These are phyloP conservation scores for Enteromius fasciolatus DNA, from an alignment of 2,797 vertebrate species.

Conservation along the genomic window DNA sequence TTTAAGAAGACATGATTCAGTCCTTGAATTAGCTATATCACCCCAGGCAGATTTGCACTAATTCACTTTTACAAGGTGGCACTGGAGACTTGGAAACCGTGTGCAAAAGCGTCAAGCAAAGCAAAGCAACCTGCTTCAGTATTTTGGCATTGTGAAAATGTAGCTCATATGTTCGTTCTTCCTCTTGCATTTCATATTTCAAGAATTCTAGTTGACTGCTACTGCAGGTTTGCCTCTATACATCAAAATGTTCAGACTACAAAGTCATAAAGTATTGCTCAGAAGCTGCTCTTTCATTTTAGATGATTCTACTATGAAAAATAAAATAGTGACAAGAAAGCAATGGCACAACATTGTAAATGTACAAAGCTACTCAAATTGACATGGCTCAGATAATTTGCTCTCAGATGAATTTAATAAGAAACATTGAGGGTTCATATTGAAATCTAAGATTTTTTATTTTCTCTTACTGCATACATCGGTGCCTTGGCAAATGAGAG, in stretches of 20 bases:
- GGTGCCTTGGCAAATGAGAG: neutral
- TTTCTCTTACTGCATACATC: neutral
- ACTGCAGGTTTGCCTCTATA: neutral
- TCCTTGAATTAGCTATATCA: conserved; percentile 41
- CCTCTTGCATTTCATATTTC: conserved; percentile 1
- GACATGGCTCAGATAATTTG: neutral
- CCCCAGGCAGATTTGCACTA: conserved; percentile 38
- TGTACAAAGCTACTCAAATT: neutral
- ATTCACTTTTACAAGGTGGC: conserved; percentile 47
- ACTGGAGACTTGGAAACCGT: conserved; percentile 6
- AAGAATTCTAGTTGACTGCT: conserved; percentile 11
- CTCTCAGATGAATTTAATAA: neutral
- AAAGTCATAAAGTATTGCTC: neutral
- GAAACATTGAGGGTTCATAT: neutral
- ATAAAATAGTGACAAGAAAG: neutral
- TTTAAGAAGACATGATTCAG: conserved; percentile 43
- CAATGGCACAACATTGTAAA: neutral
- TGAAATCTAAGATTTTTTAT: neutral
- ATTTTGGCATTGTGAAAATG: neutral
- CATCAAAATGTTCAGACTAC: neutral
- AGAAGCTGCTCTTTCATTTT: neutral
- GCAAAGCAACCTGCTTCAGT: neutral
- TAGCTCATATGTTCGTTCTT: neutral
- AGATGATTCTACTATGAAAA: conserved; percentile 1
- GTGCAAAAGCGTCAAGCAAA: conserved; percentile 16